Evolutionary conservation across 2,888 invertebrate genomes (phyloP), one percentile per base, ranked within the genome.

Genomic region (Taenaris catops): DNA sequence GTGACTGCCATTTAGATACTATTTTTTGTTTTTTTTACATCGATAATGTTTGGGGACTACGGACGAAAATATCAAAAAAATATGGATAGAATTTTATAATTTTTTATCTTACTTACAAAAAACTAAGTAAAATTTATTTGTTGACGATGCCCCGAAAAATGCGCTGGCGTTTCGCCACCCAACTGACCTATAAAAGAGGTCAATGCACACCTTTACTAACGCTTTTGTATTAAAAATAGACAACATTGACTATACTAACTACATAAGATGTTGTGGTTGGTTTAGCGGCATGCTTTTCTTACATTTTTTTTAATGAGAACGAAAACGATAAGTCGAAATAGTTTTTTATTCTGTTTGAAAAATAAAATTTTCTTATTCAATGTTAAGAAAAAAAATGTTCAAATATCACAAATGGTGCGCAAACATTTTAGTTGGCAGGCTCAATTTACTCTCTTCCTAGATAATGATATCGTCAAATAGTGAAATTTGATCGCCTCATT

Each of bases 161-260:
- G 23, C 6, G 28, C 18, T 63, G 63, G 63, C 63, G 37, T 8
- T n/a, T 19, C 24, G 63, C 64, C 64, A 57, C 34, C 33, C 38
- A 45, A 48, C 48, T 51, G 65, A 60, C 65, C 64, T 47, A 61
- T 41, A 54, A 61, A 31, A 8, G 41, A 47, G 65, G 60, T 41
- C 44, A 38, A 38, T 41, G 56, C 29, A 52, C 64, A 41, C 38
- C 40, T 41, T 27, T 10, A n/a, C 9, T 31, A 21, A 31, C 12
- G 31, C 23, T 31, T 31, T 31, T 31, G 23, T 14, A 3, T 23
- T 21, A 21, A 31, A 31, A 31, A 21, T 23, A 21, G 31, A 29
- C 29, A 29, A 6, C 8, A 12, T 7, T 19, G 7, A 3, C 19
- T 7, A 7, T 19, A 3, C 6, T 18, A 18, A 25, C 25, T 25